A percentile compares a stretch with the other conserved stretches of the same genome.
phyloP scores from a whole-genome alignment of 2,113 vertebrate species.

The Rhinoderma darwinii region DNA sequence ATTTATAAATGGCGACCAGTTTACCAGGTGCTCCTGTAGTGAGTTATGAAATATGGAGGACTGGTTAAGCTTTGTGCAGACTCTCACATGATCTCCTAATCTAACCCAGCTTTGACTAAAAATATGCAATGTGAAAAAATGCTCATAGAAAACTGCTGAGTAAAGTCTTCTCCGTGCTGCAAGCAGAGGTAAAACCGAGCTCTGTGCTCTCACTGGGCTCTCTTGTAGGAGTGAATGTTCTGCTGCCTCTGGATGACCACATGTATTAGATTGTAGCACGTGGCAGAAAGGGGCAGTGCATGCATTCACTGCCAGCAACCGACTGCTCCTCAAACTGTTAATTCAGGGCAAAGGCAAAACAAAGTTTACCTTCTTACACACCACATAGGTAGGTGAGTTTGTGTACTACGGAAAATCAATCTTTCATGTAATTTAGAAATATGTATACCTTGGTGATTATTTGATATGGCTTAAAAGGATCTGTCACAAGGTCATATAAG shows the following conservation, averaged over 20 bases:
- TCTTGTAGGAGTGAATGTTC: background rate
- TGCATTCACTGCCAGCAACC: background rate
- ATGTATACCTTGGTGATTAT: background rate
- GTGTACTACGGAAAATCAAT: background rate
- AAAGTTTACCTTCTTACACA: background rate
- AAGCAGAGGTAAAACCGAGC: background rate
- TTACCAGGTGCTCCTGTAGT: too few relatives aligned
- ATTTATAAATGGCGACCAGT: too few relatives aligned
- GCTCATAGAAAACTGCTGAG: background rate
- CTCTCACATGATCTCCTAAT: slow-evolving; percentile 41
- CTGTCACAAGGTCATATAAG: too few relatives aligned
- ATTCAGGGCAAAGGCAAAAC: background rate
- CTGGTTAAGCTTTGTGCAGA: slow-evolving; percentile 2
- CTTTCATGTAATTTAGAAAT: background rate
- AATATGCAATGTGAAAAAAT: background rate
- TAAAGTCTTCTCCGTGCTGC: background rate
- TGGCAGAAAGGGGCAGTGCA: slow-evolving; percentile 21
- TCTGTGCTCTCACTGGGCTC: background rate
- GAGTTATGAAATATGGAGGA: background rate
- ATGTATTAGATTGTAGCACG: background rate
- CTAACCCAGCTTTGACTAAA: slow-evolving; percentile 5
- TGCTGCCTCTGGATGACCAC: background rate
- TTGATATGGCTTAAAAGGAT: background rate
- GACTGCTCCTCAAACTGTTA: background rate
- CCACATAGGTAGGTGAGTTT: slow-evolving; percentile 21